A percentile compares a stretch with the other conserved stretches of the same genome.
Conservation (phyloP, 2,113 vertebrate genomes). For the Paedocypris sp. region DNA sequence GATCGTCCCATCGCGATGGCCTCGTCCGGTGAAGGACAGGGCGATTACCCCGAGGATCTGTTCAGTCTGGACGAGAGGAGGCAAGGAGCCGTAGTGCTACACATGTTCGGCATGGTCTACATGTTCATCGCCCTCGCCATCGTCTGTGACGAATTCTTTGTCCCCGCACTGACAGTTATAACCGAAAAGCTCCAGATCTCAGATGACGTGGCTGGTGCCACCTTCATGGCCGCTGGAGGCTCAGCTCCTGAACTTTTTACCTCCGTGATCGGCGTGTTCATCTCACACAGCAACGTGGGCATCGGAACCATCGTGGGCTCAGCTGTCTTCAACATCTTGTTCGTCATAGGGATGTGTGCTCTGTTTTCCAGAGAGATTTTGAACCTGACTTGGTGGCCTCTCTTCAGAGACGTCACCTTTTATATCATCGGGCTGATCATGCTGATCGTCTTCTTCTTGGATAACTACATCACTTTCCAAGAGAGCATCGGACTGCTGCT, state of each 20-base stretch:
- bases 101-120: slow-evolving; percentile 92
- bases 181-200: slow-evolving; percentile 87
- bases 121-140: slow-evolving; percentile 98
- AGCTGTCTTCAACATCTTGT: slow-evolving; percentile 94
- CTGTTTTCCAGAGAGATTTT: slow-evolving; percentile 92
- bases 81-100: slow-evolving; percentile 73
- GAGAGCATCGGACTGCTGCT: slow-evolving; percentile 76
- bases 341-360: slow-evolving; percentile 97
- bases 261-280: slow-evolving; percentile 90
- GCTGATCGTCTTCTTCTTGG: slow-evolving; percentile 93
- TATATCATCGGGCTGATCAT: slow-evolving; percentile 90
- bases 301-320: slow-evolving; percentile 96
- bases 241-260: slow-evolving; percentile 97
- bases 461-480: slow-evolving; percentile 78
- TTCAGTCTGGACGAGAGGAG: slow-evolving; percentile 80
- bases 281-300: slow-evolving; percentile 94
- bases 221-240: slow-evolving; percentile 95
- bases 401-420: slow-evolving; percentile 93
- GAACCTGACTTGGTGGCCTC: slow-evolving; percentile 96
- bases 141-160: slow-evolving; percentile 96
- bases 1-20: slow-evolving; percentile 50
- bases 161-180: slow-evolving; percentile 92
- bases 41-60: slow-evolving; percentile 82
- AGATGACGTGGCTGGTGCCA: slow-evolving; percentile 95
- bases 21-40: slow-evolving; percentile 54